Evolutionary conservation across 2,888 invertebrate genomes (phyloP).

Genomic region (Laothoe populi): DNA sequence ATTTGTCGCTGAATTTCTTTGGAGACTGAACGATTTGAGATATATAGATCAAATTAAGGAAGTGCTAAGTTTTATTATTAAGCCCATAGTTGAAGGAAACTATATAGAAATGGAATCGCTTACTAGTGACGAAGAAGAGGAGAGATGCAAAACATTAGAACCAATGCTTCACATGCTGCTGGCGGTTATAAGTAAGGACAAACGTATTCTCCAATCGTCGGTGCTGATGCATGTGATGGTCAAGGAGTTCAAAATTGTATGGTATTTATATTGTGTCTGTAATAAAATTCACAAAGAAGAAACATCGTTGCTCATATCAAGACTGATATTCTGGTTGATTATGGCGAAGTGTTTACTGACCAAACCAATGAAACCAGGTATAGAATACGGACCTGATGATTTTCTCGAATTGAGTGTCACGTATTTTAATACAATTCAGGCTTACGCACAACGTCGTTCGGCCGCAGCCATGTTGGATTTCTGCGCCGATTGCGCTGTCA

Average conservation of each 20-base stretch:
- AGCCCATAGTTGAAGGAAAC: slow-evolving; percentile 84
- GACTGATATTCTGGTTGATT: slow-evolving; percentile 73
- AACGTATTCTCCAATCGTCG: slow-evolving; percentile 68
- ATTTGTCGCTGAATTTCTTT: slow-evolving; percentile 86
- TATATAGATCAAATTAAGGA: slow-evolving; percentile 80
- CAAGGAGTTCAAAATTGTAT: slow-evolving; percentile 63
- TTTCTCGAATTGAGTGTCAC: slow-evolving; percentile 62
- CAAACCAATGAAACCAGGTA: slow-evolving; percentile 59
- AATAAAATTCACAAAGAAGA: slow-evolving; percentile 74
- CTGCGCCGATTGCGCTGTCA: slow-evolving; percentile 62
- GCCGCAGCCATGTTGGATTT: slow-evolving; percentile 61
- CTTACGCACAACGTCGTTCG: slow-evolving; percentile 57
- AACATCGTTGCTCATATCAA: slow-evolving; percentile 74
- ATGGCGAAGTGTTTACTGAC: slow-evolving; percentile 64
- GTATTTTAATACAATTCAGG: slow-evolving; percentile 65
- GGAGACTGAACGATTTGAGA: slow-evolving; percentile 78
- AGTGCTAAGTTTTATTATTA: slow-evolving; percentile 83
- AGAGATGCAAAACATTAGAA: slow-evolving; percentile 78
- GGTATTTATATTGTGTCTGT: slow-evolving; percentile 64
- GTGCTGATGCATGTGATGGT: slow-evolving; percentile 56
- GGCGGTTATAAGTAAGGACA: slow-evolving; percentile 80
- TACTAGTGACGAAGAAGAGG: slow-evolving; percentile 77
- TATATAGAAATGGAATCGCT: slow-evolving; percentile 78
- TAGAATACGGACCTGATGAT: slow-evolving; percentile 62
- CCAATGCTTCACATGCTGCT: slow-evolving; percentile 85